Percentiles rank a stretch among this genome's conserved stretches.
Conservation (phyloP, 2,888 invertebrate species). For the Luperina nickerlii region DNA sequence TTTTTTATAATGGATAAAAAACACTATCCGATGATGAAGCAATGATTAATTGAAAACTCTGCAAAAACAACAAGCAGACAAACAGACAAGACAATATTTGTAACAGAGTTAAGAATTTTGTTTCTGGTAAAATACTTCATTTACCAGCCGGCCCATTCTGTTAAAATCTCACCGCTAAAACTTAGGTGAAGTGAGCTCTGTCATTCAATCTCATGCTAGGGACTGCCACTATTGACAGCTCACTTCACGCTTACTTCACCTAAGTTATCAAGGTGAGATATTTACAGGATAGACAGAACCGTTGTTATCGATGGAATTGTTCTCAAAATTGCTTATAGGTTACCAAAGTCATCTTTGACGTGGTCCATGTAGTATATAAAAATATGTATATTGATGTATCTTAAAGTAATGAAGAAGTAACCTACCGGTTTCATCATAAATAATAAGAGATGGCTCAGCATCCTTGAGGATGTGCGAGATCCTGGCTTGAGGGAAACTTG, state of each 20-base stretch:
- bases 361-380: not conserved
- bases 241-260: too few relatives aligned
- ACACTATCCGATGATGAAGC: not conserved
- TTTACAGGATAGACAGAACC: too few relatives aligned
- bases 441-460: slow-evolving; percentile 92
- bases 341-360: not conserved
- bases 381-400: not conserved
- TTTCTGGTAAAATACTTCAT: not conserved
- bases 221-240: too few relatives aligned
- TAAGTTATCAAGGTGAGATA: too few relatives aligned
- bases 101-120: not conserved
- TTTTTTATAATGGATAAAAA: not conserved
- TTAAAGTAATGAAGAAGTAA: not conserved
- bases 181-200: too few relatives aligned
- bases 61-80: too few relatives aligned
- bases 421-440: slow-evolving; percentile 92
- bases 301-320: too few relatives aligned
- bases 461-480: slow-evolving; percentile 94
- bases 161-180: too few relatives aligned
- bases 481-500: slow-evolving; percentile 92
- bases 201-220: too few relatives aligned
- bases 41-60: not conserved
- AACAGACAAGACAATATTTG: too few relatives aligned
- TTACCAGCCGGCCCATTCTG: too few relatives aligned
- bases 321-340: not conserved